Conservation (phyloP, 2,888 invertebrate species). For the Raillietiella orientalis region DNA sequence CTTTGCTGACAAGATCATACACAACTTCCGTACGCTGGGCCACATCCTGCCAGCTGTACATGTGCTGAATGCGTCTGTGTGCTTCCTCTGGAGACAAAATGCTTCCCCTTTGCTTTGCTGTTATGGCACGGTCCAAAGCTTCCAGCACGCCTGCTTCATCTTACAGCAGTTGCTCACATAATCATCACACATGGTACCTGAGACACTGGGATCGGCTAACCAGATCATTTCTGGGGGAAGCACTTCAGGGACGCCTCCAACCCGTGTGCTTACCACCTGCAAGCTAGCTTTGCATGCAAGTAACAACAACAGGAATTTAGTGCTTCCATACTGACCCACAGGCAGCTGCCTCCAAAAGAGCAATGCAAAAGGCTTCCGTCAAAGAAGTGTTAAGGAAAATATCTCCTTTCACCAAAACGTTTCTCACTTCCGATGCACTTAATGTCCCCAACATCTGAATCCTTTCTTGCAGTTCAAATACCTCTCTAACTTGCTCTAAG, state of each 20-base stretch:
- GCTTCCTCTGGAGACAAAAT: conserved; percentile 35
- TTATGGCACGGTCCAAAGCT: conserved; percentile 29
- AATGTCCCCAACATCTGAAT: conserved; percentile 63
- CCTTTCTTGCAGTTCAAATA: conserved; percentile 47
- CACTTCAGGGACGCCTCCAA: conserved; percentile 96
- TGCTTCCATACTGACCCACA: conserved; percentile 31
- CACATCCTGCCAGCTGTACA: conserved; percentile 82
- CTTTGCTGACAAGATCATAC: conserved; percentile 31
- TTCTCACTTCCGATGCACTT: conserved; percentile 54
- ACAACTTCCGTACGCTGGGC: conserved; percentile 58
- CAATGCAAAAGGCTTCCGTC: conserved; percentile 98
- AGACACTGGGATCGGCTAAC: conserved; percentile 58
- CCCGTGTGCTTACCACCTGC: conserved; percentile 85
- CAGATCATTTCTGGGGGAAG: conserved; percentile 66
- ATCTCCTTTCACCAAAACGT: conserved; percentile 64
- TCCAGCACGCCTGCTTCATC: conserved; percentile 11
- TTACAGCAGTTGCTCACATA: neutral
- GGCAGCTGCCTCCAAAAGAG: conserved; percentile 92
- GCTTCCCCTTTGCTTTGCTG: conserved; percentile 17
- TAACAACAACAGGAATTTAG: neutral
- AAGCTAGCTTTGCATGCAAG: conserved; percentile 19
- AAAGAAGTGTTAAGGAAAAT: conserved; percentile 94
- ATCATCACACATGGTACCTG: conserved; percentile 14
- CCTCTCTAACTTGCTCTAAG: conserved; percentile 71
- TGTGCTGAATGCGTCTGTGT: conserved; percentile 36